Evolutionary conservation across 2,113 vertebrate species (phyloP).

Genomic region (Nyctibius bracteatus): DNA sequence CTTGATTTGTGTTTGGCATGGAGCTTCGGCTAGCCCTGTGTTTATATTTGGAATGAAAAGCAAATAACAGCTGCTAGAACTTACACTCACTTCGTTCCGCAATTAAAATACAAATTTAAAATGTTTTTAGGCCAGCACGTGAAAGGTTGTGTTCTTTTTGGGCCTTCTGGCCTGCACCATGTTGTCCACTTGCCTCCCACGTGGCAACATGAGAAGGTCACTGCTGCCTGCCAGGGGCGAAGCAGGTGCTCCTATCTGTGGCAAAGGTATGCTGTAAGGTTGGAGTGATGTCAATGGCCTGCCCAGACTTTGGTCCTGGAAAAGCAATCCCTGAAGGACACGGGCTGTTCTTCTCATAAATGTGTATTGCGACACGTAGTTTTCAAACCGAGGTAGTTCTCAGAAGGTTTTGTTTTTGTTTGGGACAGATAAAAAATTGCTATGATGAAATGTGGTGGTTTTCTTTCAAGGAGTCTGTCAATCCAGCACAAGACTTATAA

Average conservation of each 20-base stretch:
- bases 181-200: neutral
- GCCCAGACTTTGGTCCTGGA: neutral
- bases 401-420: neutral
- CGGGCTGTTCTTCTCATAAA: neutral
- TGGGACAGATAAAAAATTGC: neutral
- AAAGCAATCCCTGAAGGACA: neutral
- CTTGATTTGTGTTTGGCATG: neutral
- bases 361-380: neutral
- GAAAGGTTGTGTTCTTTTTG: neutral
- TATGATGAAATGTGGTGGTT: neutral
- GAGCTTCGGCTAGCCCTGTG: neutral
- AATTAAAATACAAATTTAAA: neutral
- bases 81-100: neutral
- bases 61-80: neutral
- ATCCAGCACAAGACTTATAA: neutral
- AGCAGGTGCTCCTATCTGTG: neutral
- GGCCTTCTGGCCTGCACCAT: neutral
- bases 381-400: neutral
- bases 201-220: constrained; percentile 40
- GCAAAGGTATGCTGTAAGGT: neutral
- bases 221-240: neutral
- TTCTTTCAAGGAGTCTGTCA: neutral
- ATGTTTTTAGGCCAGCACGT: neutral
- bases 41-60: constrained; percentile 4
- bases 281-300: neutral